Percentiles rank a stretch among this genome's conserved stretches.
phyloP scores from a whole-genome alignment of 2,113 vertebrate species.

The Perognathus longimembris region DNA sequence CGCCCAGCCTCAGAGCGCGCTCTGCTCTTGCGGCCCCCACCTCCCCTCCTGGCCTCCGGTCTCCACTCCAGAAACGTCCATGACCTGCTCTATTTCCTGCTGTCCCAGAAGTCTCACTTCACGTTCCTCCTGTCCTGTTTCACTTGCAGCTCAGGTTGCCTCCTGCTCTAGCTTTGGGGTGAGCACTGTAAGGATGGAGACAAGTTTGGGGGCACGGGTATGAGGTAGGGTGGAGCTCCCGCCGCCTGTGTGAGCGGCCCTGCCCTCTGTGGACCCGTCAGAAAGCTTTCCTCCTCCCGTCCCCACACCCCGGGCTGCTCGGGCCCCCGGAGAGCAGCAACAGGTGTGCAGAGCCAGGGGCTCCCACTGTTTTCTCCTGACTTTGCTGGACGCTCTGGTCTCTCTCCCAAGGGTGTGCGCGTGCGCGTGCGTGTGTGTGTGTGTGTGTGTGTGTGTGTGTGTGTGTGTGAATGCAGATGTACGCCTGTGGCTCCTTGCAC shows the following conservation, averaged over 20 bases:
- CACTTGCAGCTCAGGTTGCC: background rate
- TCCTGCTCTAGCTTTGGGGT: background rate
- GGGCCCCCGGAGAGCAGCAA: too few relatives aligned
- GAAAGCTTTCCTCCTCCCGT: fast-evolving
- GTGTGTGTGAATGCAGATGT: too few relatives aligned
- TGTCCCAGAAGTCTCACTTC: fast-evolving
- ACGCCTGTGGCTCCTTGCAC: fast-evolving
- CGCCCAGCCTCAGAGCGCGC: too few relatives aligned
- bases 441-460: fast-evolving
- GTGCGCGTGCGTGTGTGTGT: too few relatives aligned
- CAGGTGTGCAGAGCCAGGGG: background rate
- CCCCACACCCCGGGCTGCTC: fast-evolving
- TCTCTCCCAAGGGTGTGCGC: too few relatives aligned
- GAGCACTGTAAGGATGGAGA: background rate
- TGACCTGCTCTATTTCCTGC: too few relatives aligned
- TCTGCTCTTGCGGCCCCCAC: fast-evolving
- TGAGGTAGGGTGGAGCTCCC: background rate
- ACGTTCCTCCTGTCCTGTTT: fast-evolving
- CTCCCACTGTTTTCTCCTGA: too few relatives aligned
- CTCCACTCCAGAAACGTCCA: background rate
- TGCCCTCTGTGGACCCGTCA: fast-evolving
- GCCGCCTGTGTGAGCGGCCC: too few relatives aligned
- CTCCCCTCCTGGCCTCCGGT: background rate
- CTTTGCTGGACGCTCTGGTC: background rate
- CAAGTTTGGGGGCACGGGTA: fast-evolving